These are phyloP conservation scores for Triplophysa siluroides DNA, from an alignment of 2,113 vertebrate genomes.

Conservation along the genomic window DNA sequence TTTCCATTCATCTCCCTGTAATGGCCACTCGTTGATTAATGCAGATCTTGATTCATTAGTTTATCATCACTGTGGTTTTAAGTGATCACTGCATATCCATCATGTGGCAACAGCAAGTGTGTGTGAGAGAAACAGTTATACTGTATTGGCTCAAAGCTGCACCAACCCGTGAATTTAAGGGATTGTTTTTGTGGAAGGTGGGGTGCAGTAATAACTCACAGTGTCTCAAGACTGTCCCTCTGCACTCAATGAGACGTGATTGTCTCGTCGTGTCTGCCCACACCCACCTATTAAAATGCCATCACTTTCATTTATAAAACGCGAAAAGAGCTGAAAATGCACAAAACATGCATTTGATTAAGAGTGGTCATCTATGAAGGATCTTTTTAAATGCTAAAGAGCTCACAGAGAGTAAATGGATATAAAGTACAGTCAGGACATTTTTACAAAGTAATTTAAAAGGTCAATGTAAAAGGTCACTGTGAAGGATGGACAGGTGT, in stretches of 20 bases:
- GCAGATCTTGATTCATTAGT: conserved; percentile 97
- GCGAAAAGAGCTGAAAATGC: conserved; percentile 56
- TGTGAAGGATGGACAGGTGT: conserved; percentile 22
- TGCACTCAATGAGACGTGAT: conserved; percentile 63
- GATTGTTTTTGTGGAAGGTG: conserved; percentile 48
- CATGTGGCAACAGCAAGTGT: conserved; percentile 60
- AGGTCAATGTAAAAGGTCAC: conserved; percentile 32
- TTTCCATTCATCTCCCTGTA: conserved; percentile 96
- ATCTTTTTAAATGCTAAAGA: conserved; percentile 40
- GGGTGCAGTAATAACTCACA: conserved; percentile 64
- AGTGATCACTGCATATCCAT: conserved; percentile 88
- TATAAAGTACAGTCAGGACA: conserved; percentile 16
- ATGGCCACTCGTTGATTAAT: conserved; percentile 90
- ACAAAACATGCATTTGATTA: conserved; percentile 53
- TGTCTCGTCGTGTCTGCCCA: conserved; percentile 61
- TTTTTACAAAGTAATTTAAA: conserved; percentile 14
- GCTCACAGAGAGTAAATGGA: conserved; percentile 39
- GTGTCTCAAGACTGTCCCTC: conserved; percentile 57
- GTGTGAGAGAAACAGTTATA: conserved; percentile 21
- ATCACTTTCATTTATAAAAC: conserved; percentile 65
- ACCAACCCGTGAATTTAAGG: conserved; percentile 18
- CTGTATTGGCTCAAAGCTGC: background rate
- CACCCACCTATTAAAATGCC: conserved; percentile 69
- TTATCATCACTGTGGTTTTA: conserved; percentile 97
- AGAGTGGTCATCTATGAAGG: conserved; percentile 37